Percentiles rank a stretch among this genome's conserved stretches.
Conservation (phyloP, 2,113 vertebrate genomes). For the Microcebus lehilahytsara region DNA sequence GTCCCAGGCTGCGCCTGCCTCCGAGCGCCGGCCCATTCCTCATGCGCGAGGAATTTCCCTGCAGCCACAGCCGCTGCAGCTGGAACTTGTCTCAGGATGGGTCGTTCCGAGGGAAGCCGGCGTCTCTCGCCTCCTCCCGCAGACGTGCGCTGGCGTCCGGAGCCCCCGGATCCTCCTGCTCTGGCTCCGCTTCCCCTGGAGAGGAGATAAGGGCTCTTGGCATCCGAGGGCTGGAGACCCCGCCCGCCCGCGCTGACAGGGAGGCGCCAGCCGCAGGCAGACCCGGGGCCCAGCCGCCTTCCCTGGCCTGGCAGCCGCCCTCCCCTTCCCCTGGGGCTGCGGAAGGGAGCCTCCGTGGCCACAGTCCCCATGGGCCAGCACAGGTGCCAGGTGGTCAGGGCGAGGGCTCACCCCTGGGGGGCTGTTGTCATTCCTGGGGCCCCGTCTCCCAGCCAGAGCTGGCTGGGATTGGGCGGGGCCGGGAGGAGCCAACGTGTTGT, state of each 20-base stretch:
- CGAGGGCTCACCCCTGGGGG: neutral
- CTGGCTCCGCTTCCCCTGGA: neutral
- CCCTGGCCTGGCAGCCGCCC: neutral
- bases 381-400: neutral
- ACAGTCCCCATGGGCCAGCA: constrained; percentile 62
- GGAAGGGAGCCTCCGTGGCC: constrained; percentile 55
- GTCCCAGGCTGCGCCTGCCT: constrained; percentile 65
- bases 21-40: neutral
- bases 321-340: neutral
- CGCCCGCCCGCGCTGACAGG: neutral
- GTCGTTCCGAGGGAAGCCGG: neutral
- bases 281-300: neutral
- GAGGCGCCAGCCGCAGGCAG: neutral
- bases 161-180: neutral
- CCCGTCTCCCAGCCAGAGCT: neutral
- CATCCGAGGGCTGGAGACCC: neutral
- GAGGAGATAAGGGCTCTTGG: constrained; percentile 56
- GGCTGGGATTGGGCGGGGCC: rapidly evolving
- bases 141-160: neutral
- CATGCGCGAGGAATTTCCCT: constrained; percentile 6
- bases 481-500: rapidly evolving
- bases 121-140: neutral
- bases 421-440: neutral
- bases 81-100: constrained; percentile 38
- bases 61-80: neutral